Conservation (phyloP, 2,113 vertebrate species). For the Amblyopsis rosae region DNA sequence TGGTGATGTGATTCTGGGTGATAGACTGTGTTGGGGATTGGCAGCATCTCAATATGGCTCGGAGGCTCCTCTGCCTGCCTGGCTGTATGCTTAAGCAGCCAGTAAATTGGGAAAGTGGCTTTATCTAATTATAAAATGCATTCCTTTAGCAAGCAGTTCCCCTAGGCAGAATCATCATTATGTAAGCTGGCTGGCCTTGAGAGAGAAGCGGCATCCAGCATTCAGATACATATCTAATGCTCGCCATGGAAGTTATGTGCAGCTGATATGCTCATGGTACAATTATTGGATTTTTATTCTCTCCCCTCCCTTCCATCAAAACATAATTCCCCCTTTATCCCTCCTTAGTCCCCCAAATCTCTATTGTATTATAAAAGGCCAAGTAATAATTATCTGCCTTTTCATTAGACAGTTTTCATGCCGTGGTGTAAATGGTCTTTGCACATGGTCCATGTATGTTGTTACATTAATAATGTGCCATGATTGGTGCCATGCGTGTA, state of each 20-base stretch:
- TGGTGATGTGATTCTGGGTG: slow-evolving; percentile 55
- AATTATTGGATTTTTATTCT: slow-evolving; percentile 43
- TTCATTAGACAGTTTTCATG: slow-evolving; percentile 59
- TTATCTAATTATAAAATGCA: slow-evolving; percentile 80
- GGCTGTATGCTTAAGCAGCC: slow-evolving; percentile 77
- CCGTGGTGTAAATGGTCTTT: slow-evolving; percentile 44
- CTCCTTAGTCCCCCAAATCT: slow-evolving; percentile 30
- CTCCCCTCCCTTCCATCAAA: slow-evolving; percentile 25
- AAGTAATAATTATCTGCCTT: slow-evolving; percentile 58
- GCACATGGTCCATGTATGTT: slow-evolving; percentile 46
- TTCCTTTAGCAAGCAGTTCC: slow-evolving; percentile 72
- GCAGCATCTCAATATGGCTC: slow-evolving; percentile 67
- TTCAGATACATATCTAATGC: slow-evolving; percentile 73
- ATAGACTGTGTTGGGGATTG: slow-evolving; percentile 58
- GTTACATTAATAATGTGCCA: slow-evolving; percentile 45
- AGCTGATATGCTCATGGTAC: slow-evolving; percentile 52
- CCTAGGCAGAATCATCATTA: slow-evolving; percentile 74
- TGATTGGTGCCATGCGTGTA: slow-evolving; percentile 32
- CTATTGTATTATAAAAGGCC: slow-evolving; percentile 54
- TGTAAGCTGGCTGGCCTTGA: slow-evolving; percentile 74
- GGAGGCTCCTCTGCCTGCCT: slow-evolving; percentile 65
- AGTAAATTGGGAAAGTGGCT: slow-evolving; percentile 77
- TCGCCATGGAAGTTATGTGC: slow-evolving; percentile 57
- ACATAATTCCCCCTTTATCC: slow-evolving; percentile 40
- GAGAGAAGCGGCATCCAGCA: slow-evolving; percentile 59